Base-by-base conservation (phyloP, 2,113 vertebrate genomes). In the Glaucidium brasilianum region DNA sequence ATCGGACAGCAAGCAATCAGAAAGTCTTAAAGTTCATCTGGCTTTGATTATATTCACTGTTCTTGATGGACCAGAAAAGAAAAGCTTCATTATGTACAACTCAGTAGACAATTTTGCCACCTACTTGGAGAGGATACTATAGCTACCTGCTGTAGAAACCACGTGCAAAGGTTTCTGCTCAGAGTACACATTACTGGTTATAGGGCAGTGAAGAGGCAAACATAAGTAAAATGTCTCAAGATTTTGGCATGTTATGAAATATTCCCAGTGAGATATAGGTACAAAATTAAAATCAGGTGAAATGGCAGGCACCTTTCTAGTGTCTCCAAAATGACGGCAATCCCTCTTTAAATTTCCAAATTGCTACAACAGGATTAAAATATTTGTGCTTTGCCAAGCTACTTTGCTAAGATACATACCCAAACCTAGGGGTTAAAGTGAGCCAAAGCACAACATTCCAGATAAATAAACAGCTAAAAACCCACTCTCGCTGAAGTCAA, bases 71-170 rank as follows among this genome's bases (percentile, higher is more conserved):
- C 81, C 60, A 96, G 91, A 74, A 94, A 83, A 96, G 60, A 95
- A 97, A 96, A 94, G 88, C 88, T 97, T 94, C 75, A 90, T 95
- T 97, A 97, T 73, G 72, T 64, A 96, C 84, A 95, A 90, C 56
- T 80, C 85, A 86, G 76, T 72, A 95, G 86, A 89, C 90, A 91
- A 90, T 94, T 96, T 93, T 97, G 92, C 94, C 93, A 97, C 95
- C 95, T 97, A 95, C 95, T 58, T 86, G 53, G 88, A 94, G 56
- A 74, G 56, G 74, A 93, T 73, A 82, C n/a, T 77, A 27, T 35
- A 43, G 59, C 75, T 92, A 84, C 69, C 76, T 96, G 81, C 53
- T 77, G 56, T 80, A 96, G 52, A 76, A 91, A 63, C 20, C 41
- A 39, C 1, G 6, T 6, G 4, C 71, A 64, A 74, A 87, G 45